These are phyloP conservation scores for Empidonax alnorum DNA, from an alignment of 2,113 vertebrate species.

Conservation along the genomic window DNA sequence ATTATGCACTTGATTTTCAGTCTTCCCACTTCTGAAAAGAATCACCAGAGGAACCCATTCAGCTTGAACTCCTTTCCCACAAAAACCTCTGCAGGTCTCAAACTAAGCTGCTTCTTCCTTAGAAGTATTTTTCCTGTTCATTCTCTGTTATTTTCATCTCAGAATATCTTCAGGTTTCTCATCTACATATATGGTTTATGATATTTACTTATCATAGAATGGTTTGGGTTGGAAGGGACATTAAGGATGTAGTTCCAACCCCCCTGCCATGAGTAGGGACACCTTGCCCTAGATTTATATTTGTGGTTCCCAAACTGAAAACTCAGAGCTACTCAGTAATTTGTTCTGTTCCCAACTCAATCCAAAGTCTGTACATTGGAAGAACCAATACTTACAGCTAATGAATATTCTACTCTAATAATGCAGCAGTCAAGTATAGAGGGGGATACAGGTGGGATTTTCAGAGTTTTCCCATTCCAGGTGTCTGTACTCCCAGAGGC, in stretches of 20 bases:
- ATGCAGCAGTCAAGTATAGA: slow-evolving; percentile 86
- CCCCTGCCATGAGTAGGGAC: background rate
- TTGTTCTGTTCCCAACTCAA: background rate
- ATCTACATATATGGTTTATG: background rate
- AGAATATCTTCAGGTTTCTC: background rate
- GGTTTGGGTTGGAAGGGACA: background rate
- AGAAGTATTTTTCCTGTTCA: background rate
- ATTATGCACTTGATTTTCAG: background rate
- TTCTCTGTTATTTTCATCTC: background rate
- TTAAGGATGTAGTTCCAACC: background rate
- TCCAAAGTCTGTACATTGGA: background rate
- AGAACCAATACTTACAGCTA: slow-evolving; percentile 77
- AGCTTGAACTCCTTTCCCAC: background rate
- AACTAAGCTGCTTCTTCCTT: background rate
- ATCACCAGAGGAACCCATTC: background rate
- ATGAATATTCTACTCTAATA: slow-evolving; percentile 83
- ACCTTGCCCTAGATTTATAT: background rate
- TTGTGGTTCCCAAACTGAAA: background rate
- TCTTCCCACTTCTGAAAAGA: background rate
- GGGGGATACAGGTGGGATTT: slow-evolving; percentile 83
- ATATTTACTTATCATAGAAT: background rate
- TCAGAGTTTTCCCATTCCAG: slow-evolving; percentile 84
- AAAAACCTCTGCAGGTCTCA: background rate
- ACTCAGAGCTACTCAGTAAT: background rate
- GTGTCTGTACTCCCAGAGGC: slow-evolving; percentile 81